Conservation (phyloP, 2,113 vertebrate genomes). For the Otocyon megalotis region DNA sequence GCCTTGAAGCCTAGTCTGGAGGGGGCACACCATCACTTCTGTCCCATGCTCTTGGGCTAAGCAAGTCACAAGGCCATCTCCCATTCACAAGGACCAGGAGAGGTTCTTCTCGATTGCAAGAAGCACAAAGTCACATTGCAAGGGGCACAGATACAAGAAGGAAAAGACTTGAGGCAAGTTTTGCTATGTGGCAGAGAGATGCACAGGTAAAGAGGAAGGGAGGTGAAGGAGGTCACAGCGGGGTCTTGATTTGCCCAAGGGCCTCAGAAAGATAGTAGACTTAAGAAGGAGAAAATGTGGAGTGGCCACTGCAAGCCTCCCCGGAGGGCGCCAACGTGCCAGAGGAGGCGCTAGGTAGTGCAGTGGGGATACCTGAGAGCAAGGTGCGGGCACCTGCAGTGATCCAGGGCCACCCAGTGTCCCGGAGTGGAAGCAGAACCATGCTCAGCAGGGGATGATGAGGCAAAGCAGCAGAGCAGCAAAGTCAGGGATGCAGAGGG, state of each 20-base stretch:
- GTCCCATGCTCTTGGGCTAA: neutral
- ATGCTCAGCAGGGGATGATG: accelerated
- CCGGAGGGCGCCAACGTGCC: neutral
- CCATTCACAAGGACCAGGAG: neutral
- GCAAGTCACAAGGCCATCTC: neutral
- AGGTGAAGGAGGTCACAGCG: neutral
- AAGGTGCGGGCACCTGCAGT: neutral
- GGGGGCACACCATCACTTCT: neutral
- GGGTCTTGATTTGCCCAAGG: neutral
- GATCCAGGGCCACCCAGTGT: neutral
- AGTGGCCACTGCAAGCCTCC: neutral
- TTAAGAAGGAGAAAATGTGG: neutral
- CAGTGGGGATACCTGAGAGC: neutral
- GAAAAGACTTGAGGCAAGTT: neutral
- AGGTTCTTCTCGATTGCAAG: neutral
- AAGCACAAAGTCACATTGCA: neutral
- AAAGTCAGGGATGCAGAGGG: accelerated
- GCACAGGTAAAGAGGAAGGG: neutral
- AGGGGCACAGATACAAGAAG: neutral
- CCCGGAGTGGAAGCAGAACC: neutral
- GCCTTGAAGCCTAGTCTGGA: neutral
- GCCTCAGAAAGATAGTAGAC: neutral
- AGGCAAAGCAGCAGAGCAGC: too few species aligned
- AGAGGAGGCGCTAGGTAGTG: neutral
- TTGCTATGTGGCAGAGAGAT: neutral